Percentiles rank a stretch among this genome's conserved stretches.
Evolutionary conservation across 2,888 invertebrate genomes (phyloP).

Genomic region (Lasioglossum marginatum): DNA sequence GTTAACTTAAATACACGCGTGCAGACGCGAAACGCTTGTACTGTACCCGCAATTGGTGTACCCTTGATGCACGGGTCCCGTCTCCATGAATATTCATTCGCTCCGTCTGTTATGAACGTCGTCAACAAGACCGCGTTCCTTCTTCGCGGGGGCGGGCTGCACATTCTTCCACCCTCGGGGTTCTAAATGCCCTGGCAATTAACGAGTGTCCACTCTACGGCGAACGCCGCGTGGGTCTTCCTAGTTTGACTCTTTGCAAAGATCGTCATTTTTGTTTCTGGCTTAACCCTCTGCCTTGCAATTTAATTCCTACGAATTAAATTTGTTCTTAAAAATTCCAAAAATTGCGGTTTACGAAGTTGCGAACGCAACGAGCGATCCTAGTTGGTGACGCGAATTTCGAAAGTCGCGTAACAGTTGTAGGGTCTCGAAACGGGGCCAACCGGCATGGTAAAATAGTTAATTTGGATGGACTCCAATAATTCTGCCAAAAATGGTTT

Average conservation of each 20-base stretch:
- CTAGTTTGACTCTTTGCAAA: neutral
- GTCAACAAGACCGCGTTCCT: slow-evolving; percentile 45
- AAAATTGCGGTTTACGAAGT: neutral
- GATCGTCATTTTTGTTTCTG: neutral
- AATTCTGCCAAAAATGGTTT: slow-evolving; percentile 55
- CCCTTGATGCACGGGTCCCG: slow-evolving; percentile 32
- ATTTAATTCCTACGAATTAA: neutral
- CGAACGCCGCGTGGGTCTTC: neutral
- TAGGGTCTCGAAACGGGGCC: slow-evolving; percentile 20
- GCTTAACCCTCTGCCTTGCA: neutral
- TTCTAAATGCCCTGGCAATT: neutral
- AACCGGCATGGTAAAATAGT: slow-evolving; percentile 29
- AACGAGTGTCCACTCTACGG: neutral
- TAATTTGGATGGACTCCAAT: slow-evolving; percentile 59
- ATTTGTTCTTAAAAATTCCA: no score
- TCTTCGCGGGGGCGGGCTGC: neutral
- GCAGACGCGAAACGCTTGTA: slow-evolving; percentile 45
- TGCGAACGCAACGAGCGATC: neutral
- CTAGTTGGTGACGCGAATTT: neutral
- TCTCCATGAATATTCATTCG: slow-evolving; percentile 66
- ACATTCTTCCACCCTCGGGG: slow-evolving; percentile 18
- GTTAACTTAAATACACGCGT: slow-evolving; percentile 62
- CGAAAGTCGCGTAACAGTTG: neutral
- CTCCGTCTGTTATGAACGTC: slow-evolving; percentile 49
- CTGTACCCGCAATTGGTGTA: slow-evolving; percentile 53